Base-by-base conservation (phyloP, 2,113 vertebrate genomes). In the Eubucco bourcierii region DNA sequence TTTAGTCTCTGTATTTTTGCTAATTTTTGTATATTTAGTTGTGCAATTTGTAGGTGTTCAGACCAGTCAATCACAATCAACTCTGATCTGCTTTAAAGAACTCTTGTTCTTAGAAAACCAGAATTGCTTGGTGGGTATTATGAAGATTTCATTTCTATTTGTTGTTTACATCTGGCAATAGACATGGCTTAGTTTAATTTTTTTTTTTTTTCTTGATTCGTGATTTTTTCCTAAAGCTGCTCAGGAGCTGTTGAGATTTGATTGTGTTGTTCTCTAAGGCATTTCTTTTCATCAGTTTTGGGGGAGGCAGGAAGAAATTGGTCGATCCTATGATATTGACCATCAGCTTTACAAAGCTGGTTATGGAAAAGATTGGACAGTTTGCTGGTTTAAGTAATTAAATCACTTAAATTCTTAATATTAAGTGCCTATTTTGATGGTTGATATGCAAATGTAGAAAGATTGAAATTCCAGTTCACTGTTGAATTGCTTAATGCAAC, bases 51-150 rank as follows among this genome's bases (percentile, higher is more conserved):
- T 28, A 75, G 27, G 23, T 15, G 19, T 91, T 77, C 76, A 80
- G 56, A 59, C 23, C 56, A 77, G 39, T 46, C 2, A 6, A 58
- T 93, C 14, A 7, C 0, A 1, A 56, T 1, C 47, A 63, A 37
- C 59, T 89, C 65, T 66, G 6, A 60, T 16, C 25, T 72, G 33
- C 58, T 56, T 56, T 72, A 7, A 78, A 78, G 61, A 92, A 31
- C 24, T 79, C 7, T 20, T n/a, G 15, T 73, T 24, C 37, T 71
- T 67, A 7, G 50, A 52, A 21, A 52, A n/a, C 46, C 23, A n/a
- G 63, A 70, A 46, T 58, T 76, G 28, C n/a, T 58, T 76, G 15
- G 15, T 0, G 0, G 0, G 11, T 64, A 23, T 75, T 84, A 44
- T 5, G 24, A 91, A 61, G 68, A 37, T 25, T 87, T 93, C 34